Base-by-base conservation (phyloP, 2,888 invertebrate genomes). In the Anoncus sp. region DNA sequence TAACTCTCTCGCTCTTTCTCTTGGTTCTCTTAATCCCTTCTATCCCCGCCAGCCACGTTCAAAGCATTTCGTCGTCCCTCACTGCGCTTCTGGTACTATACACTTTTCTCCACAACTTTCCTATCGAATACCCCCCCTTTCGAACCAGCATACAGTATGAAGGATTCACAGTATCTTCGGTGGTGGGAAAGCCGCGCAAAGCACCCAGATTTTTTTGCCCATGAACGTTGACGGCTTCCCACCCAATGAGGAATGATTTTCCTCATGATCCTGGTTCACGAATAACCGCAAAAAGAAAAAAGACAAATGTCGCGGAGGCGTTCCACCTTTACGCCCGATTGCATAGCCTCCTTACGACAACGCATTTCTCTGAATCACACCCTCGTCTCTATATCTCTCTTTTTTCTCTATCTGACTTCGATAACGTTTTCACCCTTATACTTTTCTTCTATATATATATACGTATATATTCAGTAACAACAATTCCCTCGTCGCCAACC, bases 351-450 rank as follows among this genome's bases (percentile, higher is more conserved):
- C 45, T 49, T 31, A 53, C 47, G 65, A 66, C 60, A 40, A 66
- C 65, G 40, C 69, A 74, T 77, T 70, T 70, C 77, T 77, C 65
- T 60, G 47, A 63, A 65, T 70, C 70, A 60, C 77, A 55, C 53
- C 70, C 60, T 65, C 49, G 47, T 16, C 14, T 24, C 22, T 22
- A 22, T 51, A 22, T 51, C 14, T n/a, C 24, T 27, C 24, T 51
- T n/a, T 2, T 24, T 9, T 27, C 60, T 60, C 16, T 16, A 7
- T 45, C 60, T 45, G 22, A 1, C 27, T 60, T 22, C 22, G 16
- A 35, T 55, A 31, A 12, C 20, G 10, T 10, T 35, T 35, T 35
- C 12, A 9, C 49, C 24, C 49, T 12, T 45, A 51, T 24, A 31
- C n/a, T 55, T 12, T 55, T 9, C 35, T 55, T 2, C 5, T n/a